Base-by-base conservation (phyloP, 2,113 vertebrate genomes). In the Agapornis roseicollis region DNA sequence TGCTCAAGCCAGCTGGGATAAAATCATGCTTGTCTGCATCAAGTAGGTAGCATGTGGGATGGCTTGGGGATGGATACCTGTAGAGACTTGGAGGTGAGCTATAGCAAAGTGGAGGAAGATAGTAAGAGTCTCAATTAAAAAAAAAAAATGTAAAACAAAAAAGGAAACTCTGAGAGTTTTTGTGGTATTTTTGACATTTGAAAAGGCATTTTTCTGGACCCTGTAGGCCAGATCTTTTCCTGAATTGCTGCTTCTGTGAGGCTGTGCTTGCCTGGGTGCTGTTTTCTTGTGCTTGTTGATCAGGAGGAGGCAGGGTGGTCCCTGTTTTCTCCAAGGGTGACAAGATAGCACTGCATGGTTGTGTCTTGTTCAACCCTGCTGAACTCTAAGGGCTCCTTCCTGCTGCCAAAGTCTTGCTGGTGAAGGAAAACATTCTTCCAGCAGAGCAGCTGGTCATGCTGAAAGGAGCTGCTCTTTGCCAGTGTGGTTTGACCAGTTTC, bases 391-490 rank as follows among this genome's bases (percentile, higher is more conserved):
- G 58, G 18, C 20, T 86, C 23, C 35, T 90, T 44, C 24, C 39
- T 76, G 39, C 47, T 64, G 52, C 63, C 28, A 47, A 22, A n/a
- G 47, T 39, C 78, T 83, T 77, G 39, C 39, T 78, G 72, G 39
- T 5, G 5, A 70, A 80, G 35, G 55, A 47, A 29, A 70, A 91
- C 52, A 13, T 84, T 49, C 55, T 87, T 65, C 78, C 41, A 84
- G 80, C 18, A 4, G 20, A 47, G 61, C 5, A 2, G 28, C 65
- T 3, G 17, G n/a, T 63, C 42, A 13, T 0, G 0, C 90, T 73
- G 41, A 56, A 65, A 56, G 29, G 53, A 86, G 37, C 60, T 81
- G 78, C 65, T 78, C 19, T 27, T 78, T 74, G 73, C 72, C 60
- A 47, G 49, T 19, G 37, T 56, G 69, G 44, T 89, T 84, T 95